Conservation (phyloP, 2,113 vertebrate species). For the Rhinopomastus cyanomelas region DNA sequence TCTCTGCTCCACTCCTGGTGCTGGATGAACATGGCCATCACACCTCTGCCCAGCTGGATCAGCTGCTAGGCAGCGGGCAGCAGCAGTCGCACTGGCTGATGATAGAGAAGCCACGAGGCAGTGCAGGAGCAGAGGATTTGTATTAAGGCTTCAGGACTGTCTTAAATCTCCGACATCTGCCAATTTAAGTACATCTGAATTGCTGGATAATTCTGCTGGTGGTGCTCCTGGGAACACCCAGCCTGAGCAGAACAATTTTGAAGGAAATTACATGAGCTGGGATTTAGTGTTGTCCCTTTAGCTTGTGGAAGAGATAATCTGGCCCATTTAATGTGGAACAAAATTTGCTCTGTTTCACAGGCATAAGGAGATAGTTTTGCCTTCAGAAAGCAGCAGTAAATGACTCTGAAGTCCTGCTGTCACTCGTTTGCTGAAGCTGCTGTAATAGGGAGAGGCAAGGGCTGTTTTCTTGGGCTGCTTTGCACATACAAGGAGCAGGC, state of each 20-base stretch:
- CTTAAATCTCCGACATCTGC: slow-evolving; percentile 62
- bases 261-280: slow-evolving; percentile 61
- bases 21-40: not conserved
- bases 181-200: slow-evolving; percentile 58
- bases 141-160: slow-evolving; percentile 45
- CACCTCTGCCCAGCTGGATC: not conserved
- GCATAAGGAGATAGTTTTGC: slow-evolving; percentile 26
- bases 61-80: not conserved
- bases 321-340: slow-evolving; percentile 52
- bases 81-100: not conserved
- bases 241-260: slow-evolving; percentile 40
- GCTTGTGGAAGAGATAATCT: slow-evolving; percentile 59
- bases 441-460: slow-evolving; percentile 34
- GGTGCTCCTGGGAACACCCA: slow-evolving; percentile 61
- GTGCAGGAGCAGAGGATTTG: slow-evolving; percentile 44
- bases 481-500: not conserved
- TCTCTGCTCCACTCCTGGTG: not conserved
- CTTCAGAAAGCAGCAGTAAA: slow-evolving; percentile 60
- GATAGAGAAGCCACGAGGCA: not conserved
- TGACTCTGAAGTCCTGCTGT: slow-evolving; percentile 58
- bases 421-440: not conserved
- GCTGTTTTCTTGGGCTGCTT: slow-evolving; percentile 21
- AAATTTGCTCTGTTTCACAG: slow-evolving; percentile 43
- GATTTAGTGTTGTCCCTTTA: slow-evolving; percentile 58
- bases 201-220: slow-evolving; percentile 51